A percentile compares a stretch with the other conserved stretches of the same genome.
Conservation (phyloP, 1,140 invertebrate genomes). For the Semibalanus balanoides region DNA sequence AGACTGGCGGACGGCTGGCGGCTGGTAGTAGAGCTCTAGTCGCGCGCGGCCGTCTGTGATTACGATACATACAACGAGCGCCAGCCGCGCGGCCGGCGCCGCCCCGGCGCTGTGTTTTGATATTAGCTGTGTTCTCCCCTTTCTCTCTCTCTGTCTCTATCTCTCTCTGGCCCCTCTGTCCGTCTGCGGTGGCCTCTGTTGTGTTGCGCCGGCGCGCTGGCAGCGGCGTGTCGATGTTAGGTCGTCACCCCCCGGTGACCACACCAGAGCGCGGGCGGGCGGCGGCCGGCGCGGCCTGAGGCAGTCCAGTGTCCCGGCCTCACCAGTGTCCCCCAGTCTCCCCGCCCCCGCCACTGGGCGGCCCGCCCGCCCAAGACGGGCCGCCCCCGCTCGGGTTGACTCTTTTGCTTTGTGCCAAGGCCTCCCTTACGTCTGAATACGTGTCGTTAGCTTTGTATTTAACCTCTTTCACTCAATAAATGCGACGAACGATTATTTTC, state of each 20-base stretch:
- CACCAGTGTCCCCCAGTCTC: background rate
- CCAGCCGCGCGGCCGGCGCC: no score
- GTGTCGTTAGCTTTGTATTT: background rate
- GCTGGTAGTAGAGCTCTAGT: no score
- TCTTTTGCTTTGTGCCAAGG: conserved; percentile 1
- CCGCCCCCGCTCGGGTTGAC: background rate
- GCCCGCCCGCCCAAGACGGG: no score
- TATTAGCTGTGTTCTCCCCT: no score
- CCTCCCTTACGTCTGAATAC: background rate
- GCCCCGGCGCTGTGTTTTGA: no score
- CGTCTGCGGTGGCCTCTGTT: background rate
- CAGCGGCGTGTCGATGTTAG: background rate
- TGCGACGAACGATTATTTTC: background rate
- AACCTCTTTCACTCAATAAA: conserved; percentile 2
- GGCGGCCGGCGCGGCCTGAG: no score
- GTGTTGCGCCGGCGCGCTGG: background rate
- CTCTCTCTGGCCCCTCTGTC: no score
- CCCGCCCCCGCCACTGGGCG: no score
- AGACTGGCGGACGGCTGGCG: background rate
- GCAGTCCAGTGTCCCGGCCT: no score
- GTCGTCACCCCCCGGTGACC: background rate
- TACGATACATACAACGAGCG: no score
- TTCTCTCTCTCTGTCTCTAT: background rate
- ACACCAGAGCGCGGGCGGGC: background rate
- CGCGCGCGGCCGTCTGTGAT: no score